Conservation (phyloP, 2,797 vertebrate genomes). For the Cheirogaleus major region DNA sequence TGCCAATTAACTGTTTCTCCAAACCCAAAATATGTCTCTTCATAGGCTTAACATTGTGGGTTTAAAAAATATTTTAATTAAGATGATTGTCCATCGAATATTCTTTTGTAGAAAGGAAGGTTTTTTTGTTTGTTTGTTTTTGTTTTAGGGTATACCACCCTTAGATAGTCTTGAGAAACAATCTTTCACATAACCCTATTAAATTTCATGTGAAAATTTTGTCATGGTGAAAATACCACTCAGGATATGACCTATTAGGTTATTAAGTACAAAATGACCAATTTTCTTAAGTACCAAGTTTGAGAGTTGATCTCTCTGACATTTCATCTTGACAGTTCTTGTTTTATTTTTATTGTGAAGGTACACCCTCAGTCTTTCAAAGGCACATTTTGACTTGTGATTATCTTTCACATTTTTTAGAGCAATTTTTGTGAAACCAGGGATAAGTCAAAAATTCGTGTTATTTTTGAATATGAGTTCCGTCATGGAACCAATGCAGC, state of each 20-base stretch:
- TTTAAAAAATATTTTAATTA: neutral
- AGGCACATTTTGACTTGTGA: no score
- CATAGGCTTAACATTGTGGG: neutral
- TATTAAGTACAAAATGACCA: no score
- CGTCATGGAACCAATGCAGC: no score
- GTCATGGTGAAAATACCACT: neutral
- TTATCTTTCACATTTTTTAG: no score
- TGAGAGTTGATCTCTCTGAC: no score
- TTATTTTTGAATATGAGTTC: no score
- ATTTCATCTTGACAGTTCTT: no score
- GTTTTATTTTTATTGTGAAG: no score
- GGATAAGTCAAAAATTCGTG: no score
- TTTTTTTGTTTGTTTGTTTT: neutral
- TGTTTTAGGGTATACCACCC: neutral
- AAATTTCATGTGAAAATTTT: neutral
- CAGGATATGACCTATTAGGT: neutral
- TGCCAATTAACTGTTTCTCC: neutral
- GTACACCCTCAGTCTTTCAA: no score
- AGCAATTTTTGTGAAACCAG: no score
- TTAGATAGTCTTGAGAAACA: neutral
- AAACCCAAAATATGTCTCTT: neutral
- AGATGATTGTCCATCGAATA: neutral
- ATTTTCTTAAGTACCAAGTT: no score
- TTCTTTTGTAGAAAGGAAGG: neutral
- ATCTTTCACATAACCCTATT: accelerated